Evolutionary conservation across 2,797 vertebrate species (phyloP), one percentile per base, ranked within the genome.

Genomic region (Pyrocephalus nanus): DNA sequence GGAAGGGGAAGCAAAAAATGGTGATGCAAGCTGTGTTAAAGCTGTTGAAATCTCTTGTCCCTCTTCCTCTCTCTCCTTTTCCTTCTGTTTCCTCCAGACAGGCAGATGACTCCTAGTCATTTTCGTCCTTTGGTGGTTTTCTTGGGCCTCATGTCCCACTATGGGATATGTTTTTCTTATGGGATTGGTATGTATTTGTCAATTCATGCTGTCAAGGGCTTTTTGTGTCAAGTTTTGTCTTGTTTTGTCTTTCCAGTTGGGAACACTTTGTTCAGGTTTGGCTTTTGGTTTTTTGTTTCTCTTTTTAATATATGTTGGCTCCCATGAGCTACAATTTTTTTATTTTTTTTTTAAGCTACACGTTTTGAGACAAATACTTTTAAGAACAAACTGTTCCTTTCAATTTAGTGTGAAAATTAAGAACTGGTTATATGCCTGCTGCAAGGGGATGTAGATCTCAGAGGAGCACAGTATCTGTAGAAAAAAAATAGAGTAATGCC

Each of bases 171-270:
- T 32, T 76, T 93, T 90, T 80, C 47, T 36, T 57, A 34, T 0
- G 8, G 30, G 12, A 2, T 74, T 90, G 40, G 5, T 86, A 70
- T 76, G 7, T 88, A n/a, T 90, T 87, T 89, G 82, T 86, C 79
- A 81, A 1, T 80, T 86, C 3, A 3, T 62, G 16, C 80, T 92
- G 50, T 93, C 36, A 84, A 78, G 58, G 82, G 42, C 70, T 72
- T 81, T 5, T 72, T 89, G 8, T 88, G 40, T 94, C 93, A 91
- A 84, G 92, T 93, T 60, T 57, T 57, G 75, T 93, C 95, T 94
- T 93, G 96, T 95, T 94, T 91, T 75, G 51, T n/a, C 79, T 96
- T 94, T 92, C 48, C 70, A 64, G 0, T 71, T 72, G 51, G 66
- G 73, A 96, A 72, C 91, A 42, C 51, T 88, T 72, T 70, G 65